phyloP scores from a whole-genome alignment of 1,140 invertebrate genomes.

The Drosophila persimilis region DNA sequence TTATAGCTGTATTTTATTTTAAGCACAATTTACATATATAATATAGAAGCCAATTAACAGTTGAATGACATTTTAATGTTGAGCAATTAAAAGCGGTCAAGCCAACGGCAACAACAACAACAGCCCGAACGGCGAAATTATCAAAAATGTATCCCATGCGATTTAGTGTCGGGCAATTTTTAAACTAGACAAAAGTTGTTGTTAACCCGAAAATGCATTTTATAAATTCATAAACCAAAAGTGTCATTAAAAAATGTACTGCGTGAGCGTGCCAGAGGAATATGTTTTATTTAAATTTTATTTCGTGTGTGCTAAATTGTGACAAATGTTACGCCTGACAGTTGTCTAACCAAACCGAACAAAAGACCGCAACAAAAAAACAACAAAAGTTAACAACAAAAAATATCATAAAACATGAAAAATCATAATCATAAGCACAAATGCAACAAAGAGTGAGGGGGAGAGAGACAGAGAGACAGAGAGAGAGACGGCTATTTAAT shows the following conservation, averaged over 20 bases:
- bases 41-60: constrained; percentile 63
- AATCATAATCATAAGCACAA: constrained; percentile 70
- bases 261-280: constrained; percentile 13
- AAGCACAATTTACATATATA: constrained; percentile 64
- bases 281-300: constrained; percentile 75
- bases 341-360: constrained; percentile 65
- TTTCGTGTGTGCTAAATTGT: constrained; percentile 68
- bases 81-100: constrained; percentile 61
- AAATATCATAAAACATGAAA: constrained; percentile 37
- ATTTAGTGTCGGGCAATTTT: constrained; percentile 46
- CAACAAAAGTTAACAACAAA: constrained; percentile 24
- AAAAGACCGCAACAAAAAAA: constrained; percentile 59
- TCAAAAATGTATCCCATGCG: constrained; percentile 65
- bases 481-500: constrained; percentile 37
- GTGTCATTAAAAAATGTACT: constrained; percentile 70
- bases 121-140: constrained; percentile 7
- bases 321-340: constrained; percentile 73
- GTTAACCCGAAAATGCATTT: constrained; percentile 61
- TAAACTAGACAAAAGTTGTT: constrained; percentile 33
- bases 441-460: neutral
- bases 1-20: constrained; percentile 68
- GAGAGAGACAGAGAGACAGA: no score
- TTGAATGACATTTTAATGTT: constrained; percentile 80
- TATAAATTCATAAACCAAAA: constrained; percentile 71
- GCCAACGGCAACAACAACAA: constrained; percentile 7